phyloP scores from a whole-genome alignment of 2,797 vertebrate species.

The Ataeniobius toweri region DNA sequence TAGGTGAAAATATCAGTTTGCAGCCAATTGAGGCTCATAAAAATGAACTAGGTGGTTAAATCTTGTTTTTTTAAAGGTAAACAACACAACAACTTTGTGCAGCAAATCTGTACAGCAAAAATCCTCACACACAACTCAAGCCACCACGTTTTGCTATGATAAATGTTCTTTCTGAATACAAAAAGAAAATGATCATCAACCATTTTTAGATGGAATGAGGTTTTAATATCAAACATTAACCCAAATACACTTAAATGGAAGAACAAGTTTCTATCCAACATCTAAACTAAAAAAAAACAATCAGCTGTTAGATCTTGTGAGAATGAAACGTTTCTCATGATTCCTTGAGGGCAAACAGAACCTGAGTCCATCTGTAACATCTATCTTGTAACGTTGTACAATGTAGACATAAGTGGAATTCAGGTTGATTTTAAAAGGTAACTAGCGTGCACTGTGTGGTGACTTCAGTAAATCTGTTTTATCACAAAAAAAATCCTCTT shows the following conservation, averaged over 20 bases:
- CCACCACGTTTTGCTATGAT: neutral
- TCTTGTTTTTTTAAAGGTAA: no score
- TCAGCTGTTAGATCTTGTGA: neutral
- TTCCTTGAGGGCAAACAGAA: neutral
- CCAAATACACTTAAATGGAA: neutral
- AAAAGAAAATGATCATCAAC: neutral
- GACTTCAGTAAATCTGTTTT: neutral
- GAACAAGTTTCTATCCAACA: neutral
- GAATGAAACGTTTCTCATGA: neutral
- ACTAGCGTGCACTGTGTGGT: neutral
- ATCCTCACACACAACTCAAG: neutral
- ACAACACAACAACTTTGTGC: neutral
- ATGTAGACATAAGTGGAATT: neutral
- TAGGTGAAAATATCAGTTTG: neutral
- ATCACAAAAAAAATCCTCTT: neutral
- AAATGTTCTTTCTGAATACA: neutral
- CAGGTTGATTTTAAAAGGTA: neutral
- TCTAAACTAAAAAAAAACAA: neutral
- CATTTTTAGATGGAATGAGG: neutral
- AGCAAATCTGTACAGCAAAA: neutral
- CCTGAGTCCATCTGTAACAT: neutral
- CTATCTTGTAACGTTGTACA: neutral
- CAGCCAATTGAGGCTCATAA: neutral
- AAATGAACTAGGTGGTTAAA: neutral
- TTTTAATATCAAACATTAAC: neutral